These are phyloP conservation scores for Atherinosoma microstoma DNA, from an alignment of 2,797 vertebrate genomes.

Conservation along the genomic window DNA sequence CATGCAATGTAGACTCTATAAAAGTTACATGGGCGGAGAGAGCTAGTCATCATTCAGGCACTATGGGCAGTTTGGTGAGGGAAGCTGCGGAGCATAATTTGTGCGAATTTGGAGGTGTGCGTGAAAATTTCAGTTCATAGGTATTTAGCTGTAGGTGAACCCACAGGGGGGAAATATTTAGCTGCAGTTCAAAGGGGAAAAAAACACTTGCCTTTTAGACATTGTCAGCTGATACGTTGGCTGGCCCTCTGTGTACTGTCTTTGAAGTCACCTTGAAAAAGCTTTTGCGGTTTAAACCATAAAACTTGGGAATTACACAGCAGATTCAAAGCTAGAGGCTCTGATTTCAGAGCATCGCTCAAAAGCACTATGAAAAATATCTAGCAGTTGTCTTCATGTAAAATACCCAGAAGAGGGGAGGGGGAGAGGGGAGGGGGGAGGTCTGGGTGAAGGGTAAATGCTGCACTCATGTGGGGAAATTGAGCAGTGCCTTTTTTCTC, in stretches of 20 bases:
- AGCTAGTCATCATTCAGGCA: slow-evolving; percentile 58
- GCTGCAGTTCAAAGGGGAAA: slow-evolving; percentile 32
- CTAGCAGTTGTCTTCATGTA: slow-evolving; percentile 57
- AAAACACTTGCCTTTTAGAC: slow-evolving; percentile 51
- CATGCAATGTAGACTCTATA: slow-evolving; percentile 84
- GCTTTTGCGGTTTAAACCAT: slow-evolving; percentile 71
- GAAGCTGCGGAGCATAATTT: slow-evolving; percentile 46
- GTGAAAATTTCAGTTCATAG: slow-evolving; percentile 42
- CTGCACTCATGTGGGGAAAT: slow-evolving; percentile 81
- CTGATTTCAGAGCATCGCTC: slow-evolving; percentile 66
- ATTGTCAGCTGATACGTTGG: slow-evolving; percentile 65
- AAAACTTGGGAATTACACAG: slow-evolving; percentile 73
- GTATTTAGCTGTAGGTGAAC: slow-evolving; percentile 64
- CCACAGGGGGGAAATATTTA: slow-evolving; percentile 47
- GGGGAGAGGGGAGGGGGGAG: slow-evolving; percentile 16
- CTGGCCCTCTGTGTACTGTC: slow-evolving; percentile 64
- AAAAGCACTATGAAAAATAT: slow-evolving; percentile 63
- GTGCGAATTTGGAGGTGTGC: slow-evolving; percentile 49
- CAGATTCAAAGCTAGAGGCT: slow-evolving; percentile 68
- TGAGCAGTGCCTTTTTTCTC: slow-evolving; percentile 62
- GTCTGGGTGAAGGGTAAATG: slow-evolving; percentile 79
- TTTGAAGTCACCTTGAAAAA: slow-evolving; percentile 78
- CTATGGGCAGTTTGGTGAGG: slow-evolving; percentile 57
- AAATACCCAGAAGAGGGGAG: slow-evolving; percentile 26
- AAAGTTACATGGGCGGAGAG: slow-evolving; percentile 82